Evolutionary conservation across 2,888 invertebrate genomes (phyloP).

Genomic region (Lasioglossum vierecki): DNA sequence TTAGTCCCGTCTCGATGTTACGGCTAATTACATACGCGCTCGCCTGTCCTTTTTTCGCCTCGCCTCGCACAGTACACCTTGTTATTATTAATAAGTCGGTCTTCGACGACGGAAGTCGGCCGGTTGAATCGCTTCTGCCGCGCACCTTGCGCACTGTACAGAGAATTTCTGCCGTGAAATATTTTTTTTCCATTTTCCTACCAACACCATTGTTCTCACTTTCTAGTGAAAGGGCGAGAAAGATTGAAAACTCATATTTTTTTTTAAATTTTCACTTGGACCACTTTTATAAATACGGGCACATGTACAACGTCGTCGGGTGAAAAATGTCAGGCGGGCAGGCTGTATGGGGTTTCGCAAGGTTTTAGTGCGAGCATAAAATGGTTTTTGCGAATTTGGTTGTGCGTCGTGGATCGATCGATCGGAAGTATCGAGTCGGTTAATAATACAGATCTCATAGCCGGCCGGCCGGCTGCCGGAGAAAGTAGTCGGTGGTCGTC

Average conservation of each 20-base stretch:
- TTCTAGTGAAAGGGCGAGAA: not conserved
- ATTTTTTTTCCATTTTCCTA: not conserved
- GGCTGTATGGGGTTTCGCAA: not conserved
- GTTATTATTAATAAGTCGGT: slow-evolving; percentile 55
- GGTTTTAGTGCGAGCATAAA: not conserved
- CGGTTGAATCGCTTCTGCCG: not conserved
- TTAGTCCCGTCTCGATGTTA: slow-evolving; percentile 51
- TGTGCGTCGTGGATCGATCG: slow-evolving; percentile 45
- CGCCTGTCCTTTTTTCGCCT: slow-evolving; percentile 19
- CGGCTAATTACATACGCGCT: slow-evolving; percentile 56
- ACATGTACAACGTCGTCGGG: not conserved
- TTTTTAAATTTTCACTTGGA: no score
- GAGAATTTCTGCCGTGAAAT: no score
- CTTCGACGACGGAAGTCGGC: slow-evolving; percentile 14
- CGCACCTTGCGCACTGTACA: not conserved
- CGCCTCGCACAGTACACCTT: slow-evolving; percentile 20
- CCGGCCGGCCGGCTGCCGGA: slow-evolving; percentile 50
- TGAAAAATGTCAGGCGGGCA: not conserved
- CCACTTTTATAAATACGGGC: no score
- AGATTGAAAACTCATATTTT: no score
- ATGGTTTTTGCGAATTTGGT: not conserved
- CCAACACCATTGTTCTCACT: not conserved
- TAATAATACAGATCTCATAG: slow-evolving; percentile 69
- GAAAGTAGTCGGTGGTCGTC: slow-evolving; percentile 71
- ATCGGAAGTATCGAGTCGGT: slow-evolving; percentile 67